Evolutionary conservation across 2,113 vertebrate species (phyloP).

Genomic region (Glaucomys volans): DNA sequence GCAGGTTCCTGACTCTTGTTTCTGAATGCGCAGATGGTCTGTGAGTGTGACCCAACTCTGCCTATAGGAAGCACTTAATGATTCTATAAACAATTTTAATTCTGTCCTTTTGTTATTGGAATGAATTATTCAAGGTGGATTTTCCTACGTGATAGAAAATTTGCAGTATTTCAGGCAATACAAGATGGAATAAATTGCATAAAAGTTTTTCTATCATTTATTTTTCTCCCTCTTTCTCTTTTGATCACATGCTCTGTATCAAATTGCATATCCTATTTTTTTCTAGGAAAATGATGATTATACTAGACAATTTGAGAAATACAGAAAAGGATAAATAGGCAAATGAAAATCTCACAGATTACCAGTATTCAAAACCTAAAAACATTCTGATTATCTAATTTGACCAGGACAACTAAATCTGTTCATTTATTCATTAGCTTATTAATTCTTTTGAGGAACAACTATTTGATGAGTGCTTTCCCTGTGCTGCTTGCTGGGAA

Average conservation of each 20-base stretch:
- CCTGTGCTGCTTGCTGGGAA: not conserved
- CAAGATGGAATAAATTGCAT: not conserved
- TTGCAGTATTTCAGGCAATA: not conserved
- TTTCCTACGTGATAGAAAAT: not conserved
- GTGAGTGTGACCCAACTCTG: fast-evolving
- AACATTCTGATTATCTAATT: not conserved
- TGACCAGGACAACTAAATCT: not conserved
- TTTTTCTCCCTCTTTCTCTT: not conserved
- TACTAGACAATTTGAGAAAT: not conserved
- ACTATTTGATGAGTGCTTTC: not conserved
- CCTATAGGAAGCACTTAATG: not conserved
- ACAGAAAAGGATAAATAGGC: not conserved
- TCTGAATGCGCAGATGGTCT: not conserved
- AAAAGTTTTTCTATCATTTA: not conserved
- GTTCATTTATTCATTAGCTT: not conserved
- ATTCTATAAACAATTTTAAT: not conserved
- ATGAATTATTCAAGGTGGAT: not conserved
- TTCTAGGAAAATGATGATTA: not conserved
- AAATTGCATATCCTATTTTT: not conserved
- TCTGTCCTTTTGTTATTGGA: not conserved
- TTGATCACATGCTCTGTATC: not conserved
- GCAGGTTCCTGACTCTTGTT: not conserved
- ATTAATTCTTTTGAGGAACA: not conserved
- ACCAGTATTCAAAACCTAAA: not conserved
- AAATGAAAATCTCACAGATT: not conserved